Evolutionary conservation across 23 tunicate species (phyloP), one percentile per base, ranked within the genome.

Genomic region (Pegea sp.): DNA sequence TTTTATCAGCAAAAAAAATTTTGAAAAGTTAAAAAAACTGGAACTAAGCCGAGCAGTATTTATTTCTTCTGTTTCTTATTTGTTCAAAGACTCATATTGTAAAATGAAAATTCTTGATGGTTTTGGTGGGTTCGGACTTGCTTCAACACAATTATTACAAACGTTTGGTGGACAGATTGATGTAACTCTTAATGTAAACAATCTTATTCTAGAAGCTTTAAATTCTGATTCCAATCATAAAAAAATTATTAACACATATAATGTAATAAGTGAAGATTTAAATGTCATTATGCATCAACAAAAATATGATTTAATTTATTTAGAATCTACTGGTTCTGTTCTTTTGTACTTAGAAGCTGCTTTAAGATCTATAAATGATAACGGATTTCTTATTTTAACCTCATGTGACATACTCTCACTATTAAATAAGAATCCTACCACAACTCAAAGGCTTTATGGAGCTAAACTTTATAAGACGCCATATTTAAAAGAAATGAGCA

Each of bases 261-360:
- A 49, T 5, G 31, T 71, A 8, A 54, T 58, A n/a, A 28, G 60
- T 21, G 67, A 58, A 38, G 76, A 73, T 53, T 64, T 76, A 16
- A 60, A 73, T 34, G 71, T 69, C 27, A 63, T 67, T 1, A 13
- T 84, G 71, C 95, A 84, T 52, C 19, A 29, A 24, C 26, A 42
- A 7, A 84, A 68, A 53, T 66, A 31, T 57, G 60, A 58, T 19
- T 73, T 84, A 28, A 56, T 84, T 3, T 73, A 68, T 57, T 28
- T 64, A 11, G 95, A 73, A 44, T 67, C 64, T 18, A 31, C 21
- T 48, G 84, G 81, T 2, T 33, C 74, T 32, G 56, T 51, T 4
- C 63, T 73, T 3, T 50, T 56, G 11, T 68, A 73, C 33, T 42
- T 84, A 43, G 95, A 84, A 43, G 76, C 95, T 21, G 84, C 66